These are phyloP conservation scores for Haemorhous mexicanus DNA, from an alignment of 2,113 vertebrate genomes.

Conservation along the genomic window DNA sequence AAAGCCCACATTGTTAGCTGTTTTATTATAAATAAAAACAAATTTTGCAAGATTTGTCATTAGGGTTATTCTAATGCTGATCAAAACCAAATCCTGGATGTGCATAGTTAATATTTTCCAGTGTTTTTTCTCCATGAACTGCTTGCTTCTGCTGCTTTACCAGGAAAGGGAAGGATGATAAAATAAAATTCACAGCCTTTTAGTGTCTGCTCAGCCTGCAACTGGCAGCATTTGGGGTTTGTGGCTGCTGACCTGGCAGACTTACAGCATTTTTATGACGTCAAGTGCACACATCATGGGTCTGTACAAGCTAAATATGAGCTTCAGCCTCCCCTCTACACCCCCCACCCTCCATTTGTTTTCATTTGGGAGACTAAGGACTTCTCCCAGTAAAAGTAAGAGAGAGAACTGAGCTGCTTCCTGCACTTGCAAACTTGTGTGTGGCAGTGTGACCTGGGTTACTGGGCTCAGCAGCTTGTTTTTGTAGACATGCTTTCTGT, in stretches of 20 bases:
- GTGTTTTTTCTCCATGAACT: not conserved
- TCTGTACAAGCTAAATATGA: not conserved
- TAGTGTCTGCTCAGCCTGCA: not conserved
- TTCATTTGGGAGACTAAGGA: not conserved
- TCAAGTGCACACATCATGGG: not conserved
- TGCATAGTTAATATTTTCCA: not conserved
- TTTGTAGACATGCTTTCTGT: not conserved
- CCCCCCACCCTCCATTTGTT: rapidly evolving
- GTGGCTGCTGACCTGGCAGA: conserved; percentile 43
- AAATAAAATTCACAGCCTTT: conserved; percentile 37
- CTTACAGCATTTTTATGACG: not conserved
- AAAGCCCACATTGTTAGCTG: not conserved
- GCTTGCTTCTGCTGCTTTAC: not conserved
- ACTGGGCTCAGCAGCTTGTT: not conserved
- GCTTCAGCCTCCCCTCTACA: not conserved
- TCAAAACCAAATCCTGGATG: not conserved
- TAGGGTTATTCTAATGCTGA: not conserved
- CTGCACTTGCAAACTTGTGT: not conserved
- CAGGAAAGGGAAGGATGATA: not conserved
- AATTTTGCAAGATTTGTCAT: not conserved
- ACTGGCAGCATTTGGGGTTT: conserved; percentile 20
- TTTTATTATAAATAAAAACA: not conserved
- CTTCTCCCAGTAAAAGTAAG: not conserved
- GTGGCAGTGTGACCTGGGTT: not conserved
- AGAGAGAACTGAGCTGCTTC: not conserved